A percentile compares a stretch with the other conserved stretches of the same genome.
These are phyloP conservation scores for Paramuricea clavata DNA, from an alignment of 92 coral and sea anemone species.

Conservation along the genomic window DNA sequence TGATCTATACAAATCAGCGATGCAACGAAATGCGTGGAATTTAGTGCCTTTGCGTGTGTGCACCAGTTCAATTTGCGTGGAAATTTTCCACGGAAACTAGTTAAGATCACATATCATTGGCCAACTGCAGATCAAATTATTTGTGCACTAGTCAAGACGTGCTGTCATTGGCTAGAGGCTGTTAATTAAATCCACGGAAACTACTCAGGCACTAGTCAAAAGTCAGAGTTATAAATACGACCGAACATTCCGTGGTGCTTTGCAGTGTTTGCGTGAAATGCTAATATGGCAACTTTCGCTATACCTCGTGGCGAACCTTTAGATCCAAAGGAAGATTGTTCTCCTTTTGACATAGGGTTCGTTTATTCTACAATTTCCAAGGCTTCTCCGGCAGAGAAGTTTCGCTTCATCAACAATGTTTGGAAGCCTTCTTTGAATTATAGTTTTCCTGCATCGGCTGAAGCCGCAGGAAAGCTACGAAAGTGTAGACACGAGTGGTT, in stretches of 20 bases:
- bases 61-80: constrained; percentile 8
- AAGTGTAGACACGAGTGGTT: constrained; percentile 58
- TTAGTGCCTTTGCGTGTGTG: constrained; percentile 5
- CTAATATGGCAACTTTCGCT: background rate
- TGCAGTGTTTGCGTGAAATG: background rate
- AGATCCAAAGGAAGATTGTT: too few species aligned
- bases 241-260: background rate
- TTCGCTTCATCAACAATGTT: constrained; percentile 55
- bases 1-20: too few species aligned
- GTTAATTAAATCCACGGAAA: constrained; percentile 49
- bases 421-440: constrained; percentile 60
- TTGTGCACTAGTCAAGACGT: constrained; percentile 64
- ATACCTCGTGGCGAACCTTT: constrained; percentile 41
- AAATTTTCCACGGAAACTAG: constrained; percentile 17
- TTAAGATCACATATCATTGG: constrained; percentile 23
- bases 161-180: constrained; percentile 51
- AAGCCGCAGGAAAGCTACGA: constrained; percentile 49
- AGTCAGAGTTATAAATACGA: constrained; percentile 22
- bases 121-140: constrained; percentile 14
- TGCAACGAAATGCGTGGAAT: background rate
- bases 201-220: constrained; percentile 63
- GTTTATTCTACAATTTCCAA: too few species aligned
- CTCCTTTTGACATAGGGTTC: too few species aligned
- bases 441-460: constrained; percentile 50
- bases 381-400: constrained; percentile 61